Evolutionary conservation across 64 coral and sea anemone species (phyloP).

Genomic region (Montipora foliosa): DNA sequence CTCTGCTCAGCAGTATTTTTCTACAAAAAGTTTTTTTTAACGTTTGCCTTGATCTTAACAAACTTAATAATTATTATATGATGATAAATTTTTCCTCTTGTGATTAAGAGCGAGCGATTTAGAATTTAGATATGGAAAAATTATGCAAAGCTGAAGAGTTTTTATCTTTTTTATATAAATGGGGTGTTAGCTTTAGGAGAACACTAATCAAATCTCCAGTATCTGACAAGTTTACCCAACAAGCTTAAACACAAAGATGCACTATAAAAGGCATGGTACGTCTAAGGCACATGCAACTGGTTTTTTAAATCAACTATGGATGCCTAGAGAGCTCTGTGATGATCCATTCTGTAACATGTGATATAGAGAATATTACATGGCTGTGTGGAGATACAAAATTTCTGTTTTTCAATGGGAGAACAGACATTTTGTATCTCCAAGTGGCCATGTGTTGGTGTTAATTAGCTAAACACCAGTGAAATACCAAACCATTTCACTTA

Average conservation of each 20-base stretch:
- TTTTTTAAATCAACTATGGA: too few relatives aligned
- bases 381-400: background rate
- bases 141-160: background rate
- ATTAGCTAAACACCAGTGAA: too few relatives aligned
- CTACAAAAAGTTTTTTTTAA: background rate
- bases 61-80: background rate
- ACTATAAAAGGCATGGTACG: too few relatives aligned
- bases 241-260: too few relatives aligned
- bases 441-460: too few relatives aligned
- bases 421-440: too few relatives aligned
- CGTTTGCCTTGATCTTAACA: too few relatives aligned
- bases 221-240: conserved; percentile 3
- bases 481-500: too few relatives aligned
- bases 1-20: background rate
- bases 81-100: background rate
- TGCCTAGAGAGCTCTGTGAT: too few relatives aligned
- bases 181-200: background rate
- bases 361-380: background rate
- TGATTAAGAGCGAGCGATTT: background rate
- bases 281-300: too few relatives aligned
- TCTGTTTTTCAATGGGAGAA: too few relatives aligned
- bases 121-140: background rate
- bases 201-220: background rate
- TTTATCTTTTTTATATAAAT: background rate
- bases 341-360: background rate